Evolutionary conservation across 2,113 vertebrate genomes (phyloP).

Genomic region (Thoracochromis brauschi): DNA sequence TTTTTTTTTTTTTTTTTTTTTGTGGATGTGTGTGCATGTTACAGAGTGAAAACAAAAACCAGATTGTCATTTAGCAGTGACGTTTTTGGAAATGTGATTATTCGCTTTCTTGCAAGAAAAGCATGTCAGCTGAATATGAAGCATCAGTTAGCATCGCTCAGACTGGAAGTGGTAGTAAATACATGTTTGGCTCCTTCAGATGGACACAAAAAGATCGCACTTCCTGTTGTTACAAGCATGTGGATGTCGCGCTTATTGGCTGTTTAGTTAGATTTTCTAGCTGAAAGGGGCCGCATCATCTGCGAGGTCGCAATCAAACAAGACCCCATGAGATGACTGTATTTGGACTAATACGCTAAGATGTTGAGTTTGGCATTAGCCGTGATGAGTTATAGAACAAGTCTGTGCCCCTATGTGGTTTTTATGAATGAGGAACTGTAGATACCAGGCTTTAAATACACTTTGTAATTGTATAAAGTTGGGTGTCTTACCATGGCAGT

Average conservation of each 20-base stretch:
- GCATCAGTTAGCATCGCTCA: background rate
- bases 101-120: background rate
- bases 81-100: background rate
- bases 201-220: background rate
- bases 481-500: background rate
- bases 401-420: background rate
- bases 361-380: background rate
- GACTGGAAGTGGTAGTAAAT: background rate
- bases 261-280: background rate
- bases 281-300: background rate
- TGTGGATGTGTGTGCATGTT: slow-evolving; percentile 33
- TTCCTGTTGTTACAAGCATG: background rate
- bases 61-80: background rate
- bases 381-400: background rate
- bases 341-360: background rate
- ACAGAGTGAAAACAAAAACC: slow-evolving; percentile 4
- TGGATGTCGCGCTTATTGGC: background rate
- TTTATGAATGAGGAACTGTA: background rate
- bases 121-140: background rate
- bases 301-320: background rate
- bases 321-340: background rate
- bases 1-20: rapidly evolving
- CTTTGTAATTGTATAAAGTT: background rate
- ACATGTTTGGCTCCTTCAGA: background rate
- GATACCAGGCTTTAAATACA: background rate